A percentile compares a stretch with the other conserved stretches of the same genome.
These are phyloP conservation scores for Cheilosia impressa DNA, from an alignment of 2,888 invertebrate genomes.

Conservation along the genomic window DNA sequence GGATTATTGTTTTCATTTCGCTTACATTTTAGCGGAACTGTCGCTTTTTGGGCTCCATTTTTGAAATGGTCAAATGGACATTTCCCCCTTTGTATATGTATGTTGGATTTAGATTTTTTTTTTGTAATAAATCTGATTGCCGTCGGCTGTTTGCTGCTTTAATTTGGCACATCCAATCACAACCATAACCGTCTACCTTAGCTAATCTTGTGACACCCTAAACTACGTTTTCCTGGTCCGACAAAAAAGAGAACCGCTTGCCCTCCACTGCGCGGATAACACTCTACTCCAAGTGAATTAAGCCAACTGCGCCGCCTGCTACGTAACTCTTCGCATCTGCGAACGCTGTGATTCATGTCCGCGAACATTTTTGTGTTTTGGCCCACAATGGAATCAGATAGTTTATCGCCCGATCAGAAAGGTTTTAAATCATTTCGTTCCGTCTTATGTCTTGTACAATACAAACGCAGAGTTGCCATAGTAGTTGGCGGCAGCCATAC, in stretches of 20 bases:
- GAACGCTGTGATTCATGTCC: conserved; percentile 60
- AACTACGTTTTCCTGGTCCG: not conserved
- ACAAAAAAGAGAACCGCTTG: not conserved
- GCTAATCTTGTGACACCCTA: conserved; percentile 2
- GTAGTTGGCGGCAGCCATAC: conserved; percentile 43
- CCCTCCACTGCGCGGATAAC: not conserved
- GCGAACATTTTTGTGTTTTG: conserved; percentile 59
- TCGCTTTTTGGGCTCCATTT: no score
- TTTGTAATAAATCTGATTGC: no score
- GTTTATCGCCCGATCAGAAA: conserved; percentile 73
- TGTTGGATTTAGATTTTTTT: no score
- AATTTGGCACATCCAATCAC: not conserved
- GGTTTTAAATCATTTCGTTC: conserved; percentile 75
- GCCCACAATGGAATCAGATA: conserved; percentile 75
- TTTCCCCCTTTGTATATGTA: no score
- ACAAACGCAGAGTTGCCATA: conserved; percentile 43
- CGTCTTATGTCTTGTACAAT: conserved; percentile 61
- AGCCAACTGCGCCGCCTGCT: conserved; percentile 22
- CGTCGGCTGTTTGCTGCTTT: not conserved
- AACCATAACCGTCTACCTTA: not conserved
- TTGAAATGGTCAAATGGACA: no score
- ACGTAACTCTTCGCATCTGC: conserved; percentile 70
- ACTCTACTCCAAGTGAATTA: conserved; percentile 1
- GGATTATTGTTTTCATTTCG: no score
- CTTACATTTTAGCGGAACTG: no score